phyloP scores from a whole-genome alignment of 2,113 vertebrate genomes.

The Catagonus wagneri region DNA sequence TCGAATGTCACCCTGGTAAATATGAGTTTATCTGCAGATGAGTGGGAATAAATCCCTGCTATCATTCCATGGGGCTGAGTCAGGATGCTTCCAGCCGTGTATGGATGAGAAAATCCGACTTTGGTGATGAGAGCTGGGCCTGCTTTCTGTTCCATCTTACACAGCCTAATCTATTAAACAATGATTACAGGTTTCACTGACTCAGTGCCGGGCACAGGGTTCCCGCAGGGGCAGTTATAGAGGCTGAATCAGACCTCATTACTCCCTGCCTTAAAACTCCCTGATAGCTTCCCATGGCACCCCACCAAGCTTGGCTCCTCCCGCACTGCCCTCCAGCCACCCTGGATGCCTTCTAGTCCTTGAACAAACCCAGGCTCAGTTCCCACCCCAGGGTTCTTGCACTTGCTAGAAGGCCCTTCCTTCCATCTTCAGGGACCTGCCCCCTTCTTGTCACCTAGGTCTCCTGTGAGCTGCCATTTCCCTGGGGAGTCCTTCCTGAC shows the following conservation, averaged over 20 bases:
- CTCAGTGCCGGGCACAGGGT: rapidly evolving
- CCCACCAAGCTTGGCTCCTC: background rate
- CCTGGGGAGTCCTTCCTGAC: background rate
- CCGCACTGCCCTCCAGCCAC: background rate
- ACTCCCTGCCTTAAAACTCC: background rate
- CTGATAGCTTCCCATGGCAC: rapidly evolving
- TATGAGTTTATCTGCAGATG: background rate
- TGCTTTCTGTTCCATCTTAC: background rate
- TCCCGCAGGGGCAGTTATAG: background rate
- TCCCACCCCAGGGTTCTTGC: background rate
- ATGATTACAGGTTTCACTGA: rapidly evolving
- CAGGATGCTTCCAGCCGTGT: too few relatives aligned
- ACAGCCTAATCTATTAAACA: background rate
- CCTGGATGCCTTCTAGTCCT: background rate
- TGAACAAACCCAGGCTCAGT: too few relatives aligned
- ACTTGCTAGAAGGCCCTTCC: background rate
- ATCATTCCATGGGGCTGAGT: rapidly evolving
- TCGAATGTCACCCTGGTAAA: background rate
- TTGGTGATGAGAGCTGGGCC: background rate
- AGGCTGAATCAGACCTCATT: background rate
- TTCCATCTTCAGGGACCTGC: background rate
- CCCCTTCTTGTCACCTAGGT: background rate
- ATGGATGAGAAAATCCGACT: background rate
- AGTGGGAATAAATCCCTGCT: background rate
- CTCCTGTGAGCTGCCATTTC: background rate